phyloP scores from a whole-genome alignment of 1,140 invertebrate genomes.

The Wiebesia pumilae region DNA sequence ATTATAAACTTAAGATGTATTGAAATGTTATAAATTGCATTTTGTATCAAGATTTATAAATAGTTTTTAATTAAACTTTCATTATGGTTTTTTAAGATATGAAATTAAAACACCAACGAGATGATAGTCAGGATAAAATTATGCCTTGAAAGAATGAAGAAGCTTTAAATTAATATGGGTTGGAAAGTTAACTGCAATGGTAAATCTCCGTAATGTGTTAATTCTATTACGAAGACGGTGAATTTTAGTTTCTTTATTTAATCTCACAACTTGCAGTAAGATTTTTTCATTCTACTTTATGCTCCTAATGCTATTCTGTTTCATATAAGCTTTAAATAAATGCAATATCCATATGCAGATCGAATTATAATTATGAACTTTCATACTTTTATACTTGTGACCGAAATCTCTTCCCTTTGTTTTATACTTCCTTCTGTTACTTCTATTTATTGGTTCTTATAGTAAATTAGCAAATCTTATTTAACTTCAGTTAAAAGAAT shows the following conservation, averaged over 20 bases:
- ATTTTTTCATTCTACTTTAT: slow-evolving; percentile 22
- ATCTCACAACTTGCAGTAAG: neutral
- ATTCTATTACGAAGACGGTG: slow-evolving; percentile 44
- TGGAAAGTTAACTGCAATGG: slow-evolving; percentile 42
- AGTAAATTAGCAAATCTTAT: too few relatives aligned
- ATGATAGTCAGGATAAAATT: slow-evolving; percentile 1
- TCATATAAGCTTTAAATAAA: neutral
- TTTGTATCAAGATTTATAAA: too few relatives aligned
- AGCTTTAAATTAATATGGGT: slow-evolving; percentile 49
- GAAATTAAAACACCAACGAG: slow-evolving; percentile 30
- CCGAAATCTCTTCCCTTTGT: neutral
- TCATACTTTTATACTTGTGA: neutral
- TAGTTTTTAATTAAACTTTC: neutral
- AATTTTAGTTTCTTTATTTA: slow-evolving; percentile 46
- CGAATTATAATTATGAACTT: neutral
- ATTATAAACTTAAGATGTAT: too few relatives aligned
- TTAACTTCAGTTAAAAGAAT: too few relatives aligned
- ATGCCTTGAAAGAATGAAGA: slow-evolving; percentile 27
- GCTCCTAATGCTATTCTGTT: slow-evolving; percentile 9
- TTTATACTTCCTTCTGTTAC: neutral
- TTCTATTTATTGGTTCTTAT: neutral
- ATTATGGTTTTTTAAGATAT: neutral
- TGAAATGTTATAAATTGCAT: too few relatives aligned
- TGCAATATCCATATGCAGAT: neutral
- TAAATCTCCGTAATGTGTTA: slow-evolving; percentile 52